Conservation (phyloP, 2,113 vertebrate species). For the Reinhardtius hippoglossoides region DNA sequence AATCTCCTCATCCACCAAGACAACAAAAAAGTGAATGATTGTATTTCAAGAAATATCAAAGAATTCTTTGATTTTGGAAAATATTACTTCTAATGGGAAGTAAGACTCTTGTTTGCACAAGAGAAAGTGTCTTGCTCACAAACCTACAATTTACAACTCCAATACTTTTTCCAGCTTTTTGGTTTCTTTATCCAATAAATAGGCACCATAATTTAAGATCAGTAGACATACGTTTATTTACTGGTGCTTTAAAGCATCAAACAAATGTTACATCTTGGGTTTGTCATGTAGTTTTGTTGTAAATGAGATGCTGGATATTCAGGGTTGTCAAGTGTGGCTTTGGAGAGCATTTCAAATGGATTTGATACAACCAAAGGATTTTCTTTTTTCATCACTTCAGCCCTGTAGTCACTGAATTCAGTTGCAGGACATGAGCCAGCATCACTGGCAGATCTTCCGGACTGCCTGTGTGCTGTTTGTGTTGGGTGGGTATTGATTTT, state of each 20-base stretch:
- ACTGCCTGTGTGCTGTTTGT: conserved; percentile 61
- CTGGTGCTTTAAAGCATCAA: background rate
- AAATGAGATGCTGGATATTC: background rate
- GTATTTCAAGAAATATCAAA: no score
- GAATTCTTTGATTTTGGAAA: no score
- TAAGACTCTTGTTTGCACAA: no score
- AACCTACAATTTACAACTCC: no score
- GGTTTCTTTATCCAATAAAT: background rate
- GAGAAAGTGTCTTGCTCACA: no score
- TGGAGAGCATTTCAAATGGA: conserved; percentile 15
- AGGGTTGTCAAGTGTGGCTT: conserved; percentile 1
- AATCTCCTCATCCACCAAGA: no score
- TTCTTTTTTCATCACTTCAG: conserved; percentile 28
- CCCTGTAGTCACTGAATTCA: conserved; percentile 53
- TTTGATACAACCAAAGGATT: conserved; percentile 25
- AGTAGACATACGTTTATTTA: background rate
- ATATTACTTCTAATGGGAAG: no score
- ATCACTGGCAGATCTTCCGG: conserved; percentile 56
- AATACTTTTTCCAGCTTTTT: no score
- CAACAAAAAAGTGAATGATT: no score
- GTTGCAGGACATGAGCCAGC: conserved; percentile 48
- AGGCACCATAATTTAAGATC: background rate
- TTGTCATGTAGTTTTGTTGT: conserved; percentile 4
- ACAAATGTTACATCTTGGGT: background rate
- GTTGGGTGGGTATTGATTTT: conserved; percentile 68